These are phyloP conservation scores for Aphidius colemani DNA, from an alignment of 2,888 invertebrate genomes.

Conservation along the genomic window DNA sequence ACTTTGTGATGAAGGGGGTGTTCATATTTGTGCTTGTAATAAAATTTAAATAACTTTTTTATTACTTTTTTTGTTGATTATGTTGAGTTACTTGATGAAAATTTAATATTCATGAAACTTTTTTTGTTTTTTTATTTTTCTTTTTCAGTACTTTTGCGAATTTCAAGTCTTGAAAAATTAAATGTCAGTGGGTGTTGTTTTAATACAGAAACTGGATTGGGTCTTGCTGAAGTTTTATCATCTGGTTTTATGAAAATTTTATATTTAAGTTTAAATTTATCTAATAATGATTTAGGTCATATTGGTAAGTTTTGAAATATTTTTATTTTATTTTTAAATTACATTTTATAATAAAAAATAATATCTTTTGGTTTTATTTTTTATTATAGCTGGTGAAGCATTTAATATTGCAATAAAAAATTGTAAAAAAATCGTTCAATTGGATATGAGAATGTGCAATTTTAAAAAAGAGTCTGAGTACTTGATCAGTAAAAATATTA, in stretches of 20 bases:
- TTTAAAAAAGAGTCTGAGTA: conserved; percentile 47
- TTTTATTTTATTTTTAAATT: background rate
- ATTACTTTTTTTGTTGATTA: background rate
- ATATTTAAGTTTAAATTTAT: conserved; percentile 42
- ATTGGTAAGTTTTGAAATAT: conserved; percentile 36
- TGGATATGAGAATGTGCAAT: conserved; percentile 52
- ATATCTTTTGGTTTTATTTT: conserved; percentile 13
- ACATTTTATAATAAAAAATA: background rate
- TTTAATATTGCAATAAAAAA: conserved; percentile 42
- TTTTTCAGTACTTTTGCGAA: conserved; percentile 45
- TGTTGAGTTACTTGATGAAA: too few species aligned
- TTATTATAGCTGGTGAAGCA: conserved; percentile 44
- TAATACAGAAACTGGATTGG: conserved; percentile 40
- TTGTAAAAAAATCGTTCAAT: conserved; percentile 37
- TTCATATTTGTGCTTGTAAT: conserved; percentile 48
- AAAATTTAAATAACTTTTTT: conserved; percentile 11
- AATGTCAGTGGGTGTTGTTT: conserved; percentile 50
- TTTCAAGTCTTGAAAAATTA: conserved; percentile 40
- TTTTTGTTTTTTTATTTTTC: background rate
- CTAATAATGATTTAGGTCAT: conserved; percentile 49
- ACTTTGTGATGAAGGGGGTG: conserved; percentile 65
- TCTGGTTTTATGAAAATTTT: conserved; percentile 38
- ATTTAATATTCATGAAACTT: background rate
- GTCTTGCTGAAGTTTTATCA: conserved; percentile 44
- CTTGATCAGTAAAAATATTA: conserved; percentile 41